phyloP scores from a whole-genome alignment of 2,888 invertebrate genomes.

The Ophion costatus region DNA sequence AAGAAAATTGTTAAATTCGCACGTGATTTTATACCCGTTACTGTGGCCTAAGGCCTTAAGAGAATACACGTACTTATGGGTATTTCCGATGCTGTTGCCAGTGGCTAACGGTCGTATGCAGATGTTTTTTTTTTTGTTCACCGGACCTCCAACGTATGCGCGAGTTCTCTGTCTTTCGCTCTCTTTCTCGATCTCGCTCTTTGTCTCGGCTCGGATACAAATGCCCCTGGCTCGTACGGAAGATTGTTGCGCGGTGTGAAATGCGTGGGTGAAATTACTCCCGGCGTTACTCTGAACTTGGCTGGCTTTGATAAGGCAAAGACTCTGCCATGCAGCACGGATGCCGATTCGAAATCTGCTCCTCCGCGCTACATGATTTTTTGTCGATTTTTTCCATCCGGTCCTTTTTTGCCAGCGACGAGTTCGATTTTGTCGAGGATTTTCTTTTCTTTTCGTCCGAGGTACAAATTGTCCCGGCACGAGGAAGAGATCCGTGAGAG shows the following conservation, averaged over 20 bases:
- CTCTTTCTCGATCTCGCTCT: conserved; percentile 17
- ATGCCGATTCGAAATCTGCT: conserved; percentile 5
- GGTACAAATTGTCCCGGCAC: conserved; percentile 22
- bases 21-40: no score
- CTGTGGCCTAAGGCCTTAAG: no score
- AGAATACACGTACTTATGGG: conserved; percentile 53
- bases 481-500: conserved; percentile 38
- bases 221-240: conserved; percentile 57
- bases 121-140: not conserved
- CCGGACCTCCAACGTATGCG: conserved; percentile 33
- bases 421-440: conserved; percentile 3
- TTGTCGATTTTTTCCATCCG: not conserved
- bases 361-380: not conserved
- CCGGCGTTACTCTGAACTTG: conserved; percentile 74
- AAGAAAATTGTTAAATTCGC: no score
- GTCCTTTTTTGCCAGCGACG: conserved; percentile 7
- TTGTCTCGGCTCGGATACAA: conserved; percentile 14
- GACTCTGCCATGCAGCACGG: not conserved
- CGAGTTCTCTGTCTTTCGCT: conserved; percentile 4
- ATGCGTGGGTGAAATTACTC: conserved; percentile 74
- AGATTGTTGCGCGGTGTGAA: conserved; percentile 37
- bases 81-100: conserved; percentile 49
- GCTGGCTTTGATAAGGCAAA: conserved; percentile 72
- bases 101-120: conserved; percentile 59
- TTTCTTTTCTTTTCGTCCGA: not conserved